Conservation (phyloP, 2,113 vertebrate species). For the Megaleporinus macrocephalus region DNA sequence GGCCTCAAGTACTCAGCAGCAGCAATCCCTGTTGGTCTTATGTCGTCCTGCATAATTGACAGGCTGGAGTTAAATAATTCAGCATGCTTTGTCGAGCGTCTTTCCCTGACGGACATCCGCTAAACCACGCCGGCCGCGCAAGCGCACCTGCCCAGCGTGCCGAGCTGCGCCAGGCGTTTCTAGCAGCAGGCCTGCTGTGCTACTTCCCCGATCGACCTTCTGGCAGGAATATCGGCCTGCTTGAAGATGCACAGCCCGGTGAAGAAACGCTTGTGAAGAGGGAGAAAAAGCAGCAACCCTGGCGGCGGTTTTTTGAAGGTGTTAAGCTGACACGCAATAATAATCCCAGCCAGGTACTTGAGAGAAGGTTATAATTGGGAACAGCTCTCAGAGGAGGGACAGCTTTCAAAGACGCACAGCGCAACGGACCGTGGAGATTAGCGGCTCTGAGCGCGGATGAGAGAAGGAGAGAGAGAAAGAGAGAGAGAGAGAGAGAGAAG, state of each 20-base stretch:
- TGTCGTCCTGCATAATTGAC: constrained; percentile 27
- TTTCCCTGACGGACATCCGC: constrained; percentile 12
- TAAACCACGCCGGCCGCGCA: neutral
- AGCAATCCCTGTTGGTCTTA: constrained; percentile 23
- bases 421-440: constrained; percentile 24
- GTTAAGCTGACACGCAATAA: constrained; percentile 31
- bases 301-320: neutral
- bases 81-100: constrained; percentile 11
- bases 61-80: constrained; percentile 21
- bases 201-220: neutral
- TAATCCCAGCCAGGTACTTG: constrained; percentile 45
- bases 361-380: constrained; percentile 41
- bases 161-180: neutral
- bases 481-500: neutral
- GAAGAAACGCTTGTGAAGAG: neutral
- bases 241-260: neutral
- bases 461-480: constrained; percentile 31
- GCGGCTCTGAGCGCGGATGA: constrained; percentile 23
- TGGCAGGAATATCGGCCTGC: neutral
- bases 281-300: constrained; percentile 12
- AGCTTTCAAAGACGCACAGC: constrained; percentile 34
- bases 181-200: neutral
- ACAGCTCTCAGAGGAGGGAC: constrained; percentile 27
- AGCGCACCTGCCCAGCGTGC: neutral
- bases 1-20: constrained; percentile 17